phyloP scores from a whole-genome alignment of 2,113 vertebrate genomes.

The Chloropsis cyanopogon region DNA sequence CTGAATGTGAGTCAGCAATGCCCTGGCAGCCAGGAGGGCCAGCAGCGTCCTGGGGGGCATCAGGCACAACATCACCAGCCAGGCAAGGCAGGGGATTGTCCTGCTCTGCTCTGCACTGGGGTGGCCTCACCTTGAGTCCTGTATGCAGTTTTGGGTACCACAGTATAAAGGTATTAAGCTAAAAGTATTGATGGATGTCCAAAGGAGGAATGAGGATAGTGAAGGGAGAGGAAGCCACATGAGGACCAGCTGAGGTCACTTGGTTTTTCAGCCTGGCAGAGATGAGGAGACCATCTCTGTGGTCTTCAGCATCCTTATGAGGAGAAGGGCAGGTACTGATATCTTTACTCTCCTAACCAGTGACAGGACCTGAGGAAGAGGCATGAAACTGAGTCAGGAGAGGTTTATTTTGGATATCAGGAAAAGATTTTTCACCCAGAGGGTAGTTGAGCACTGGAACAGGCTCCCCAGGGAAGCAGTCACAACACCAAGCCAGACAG shows the following conservation, averaged over 20 bases:
- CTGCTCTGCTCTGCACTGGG: background rate
- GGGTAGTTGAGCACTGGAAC: rapidly evolving
- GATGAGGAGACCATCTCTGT: background rate
- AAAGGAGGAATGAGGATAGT: background rate
- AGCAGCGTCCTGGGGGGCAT: rapidly evolving
- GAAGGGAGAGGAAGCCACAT: background rate
- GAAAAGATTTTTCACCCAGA: background rate
- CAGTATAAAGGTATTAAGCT: background rate
- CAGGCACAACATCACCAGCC: background rate
- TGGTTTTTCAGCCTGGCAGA: background rate
- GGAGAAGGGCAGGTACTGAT: background rate
- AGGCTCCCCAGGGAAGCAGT: background rate
- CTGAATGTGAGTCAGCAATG: background rate
- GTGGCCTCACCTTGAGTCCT: rapidly evolving
- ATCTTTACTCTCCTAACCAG: background rate
- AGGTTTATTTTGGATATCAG: background rate
- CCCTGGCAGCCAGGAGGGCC: background rate
- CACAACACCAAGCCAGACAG: background rate
- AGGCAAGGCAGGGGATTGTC: background rate
- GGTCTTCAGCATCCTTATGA: background rate
- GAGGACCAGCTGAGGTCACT: background rate
- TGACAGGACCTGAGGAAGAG: background rate
- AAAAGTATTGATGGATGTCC: background rate
- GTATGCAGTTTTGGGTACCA: rapidly evolving
- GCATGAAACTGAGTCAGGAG: background rate